Conservation (phyloP, 2,113 vertebrate genomes). For the Morone chrysops region DNA sequence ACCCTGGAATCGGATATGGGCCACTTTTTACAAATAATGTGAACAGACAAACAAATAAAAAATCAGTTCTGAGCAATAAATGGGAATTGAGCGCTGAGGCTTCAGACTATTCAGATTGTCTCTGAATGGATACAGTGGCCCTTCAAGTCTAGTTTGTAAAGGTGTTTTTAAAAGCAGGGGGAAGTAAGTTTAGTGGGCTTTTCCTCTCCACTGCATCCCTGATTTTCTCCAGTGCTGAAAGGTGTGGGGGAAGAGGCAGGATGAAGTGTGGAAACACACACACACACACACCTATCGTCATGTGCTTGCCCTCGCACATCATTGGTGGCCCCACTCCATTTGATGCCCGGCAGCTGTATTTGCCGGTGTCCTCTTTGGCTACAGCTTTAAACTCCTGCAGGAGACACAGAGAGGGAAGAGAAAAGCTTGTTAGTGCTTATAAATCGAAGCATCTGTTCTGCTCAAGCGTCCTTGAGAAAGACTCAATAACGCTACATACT, state of each 20-base stretch:
- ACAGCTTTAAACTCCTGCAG: conserved; percentile 76
- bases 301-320: conserved; percentile 74
- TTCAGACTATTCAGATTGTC: neutral
- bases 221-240: conserved; percentile 57
- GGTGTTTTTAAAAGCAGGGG: conserved; percentile 17
- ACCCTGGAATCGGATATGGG: too few relatives aligned
- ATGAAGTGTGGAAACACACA: conserved; percentile 18
- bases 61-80: too few relatives aligned
- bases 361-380: conserved; percentile 74
- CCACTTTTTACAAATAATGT: too few relatives aligned
- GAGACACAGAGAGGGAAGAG: neutral
- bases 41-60: too few relatives aligned
- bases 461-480: neutral
- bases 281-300: conserved; percentile 75
- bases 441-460: too few relatives aligned
- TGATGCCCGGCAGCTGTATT: conserved; percentile 75
- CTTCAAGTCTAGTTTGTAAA: neutral
- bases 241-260: conserved; percentile 41
- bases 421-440: neutral
- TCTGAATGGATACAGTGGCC: neutral
- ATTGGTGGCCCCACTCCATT: conserved; percentile 70
- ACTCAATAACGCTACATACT: neutral
- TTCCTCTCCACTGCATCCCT: conserved; percentile 64
- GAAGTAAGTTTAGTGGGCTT: conserved; percentile 12
- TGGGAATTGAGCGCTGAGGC: too few relatives aligned